Base-by-base conservation (phyloP, 2,888 invertebrate species). In the Coenonympha glycerion region DNA sequence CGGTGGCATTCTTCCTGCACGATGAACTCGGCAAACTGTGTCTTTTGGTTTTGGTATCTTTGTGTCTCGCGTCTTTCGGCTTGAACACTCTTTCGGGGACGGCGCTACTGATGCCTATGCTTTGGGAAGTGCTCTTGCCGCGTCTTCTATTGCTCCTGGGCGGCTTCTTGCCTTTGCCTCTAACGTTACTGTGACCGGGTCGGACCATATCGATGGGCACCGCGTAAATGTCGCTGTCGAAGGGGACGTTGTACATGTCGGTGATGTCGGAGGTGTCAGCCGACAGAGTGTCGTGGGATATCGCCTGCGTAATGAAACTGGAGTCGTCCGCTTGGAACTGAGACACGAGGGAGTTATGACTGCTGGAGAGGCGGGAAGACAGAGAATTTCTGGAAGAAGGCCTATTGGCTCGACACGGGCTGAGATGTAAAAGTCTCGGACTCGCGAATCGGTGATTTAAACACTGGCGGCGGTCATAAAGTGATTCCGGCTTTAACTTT, bases 191-290 rank as follows among this genome's bases (percentile, higher is more conserved):
- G 40, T 78, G 74, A 58, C 88, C 82, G 33, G 92, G 92, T 55
- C 90, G 87, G 13, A 95, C 91, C 78, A 93, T 92, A 76, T 95
- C 95, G 55, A 95, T 91, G 30, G 95, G 95, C 53, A 95, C 92
- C 9, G 95, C 93, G 72, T 95, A 95, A 61, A 95, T 93, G 74
- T 95, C 95, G 64, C 95, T 94, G 70, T 95, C 95, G 63, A 95
- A 93, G 57, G 95, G 95, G 53, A 95, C 95, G 81, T 94, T 95
- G 74, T 95, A 95, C 89, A 95, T 91, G 74, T 95, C 95, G 28
- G 91, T 91, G 53, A 94, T 94, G 68, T 93, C 93, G 56, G 92
- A 91, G n/a, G 92, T 90, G 56, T 91, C 89, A 3, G 79, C 69
- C 6, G 89, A 87, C 28, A 95, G 84, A 2, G 94, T 92, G 69